Evolutionary conservation across 2,797 vertebrate genomes (phyloP).

Genomic region (Gymnodraco acuticeps): DNA sequence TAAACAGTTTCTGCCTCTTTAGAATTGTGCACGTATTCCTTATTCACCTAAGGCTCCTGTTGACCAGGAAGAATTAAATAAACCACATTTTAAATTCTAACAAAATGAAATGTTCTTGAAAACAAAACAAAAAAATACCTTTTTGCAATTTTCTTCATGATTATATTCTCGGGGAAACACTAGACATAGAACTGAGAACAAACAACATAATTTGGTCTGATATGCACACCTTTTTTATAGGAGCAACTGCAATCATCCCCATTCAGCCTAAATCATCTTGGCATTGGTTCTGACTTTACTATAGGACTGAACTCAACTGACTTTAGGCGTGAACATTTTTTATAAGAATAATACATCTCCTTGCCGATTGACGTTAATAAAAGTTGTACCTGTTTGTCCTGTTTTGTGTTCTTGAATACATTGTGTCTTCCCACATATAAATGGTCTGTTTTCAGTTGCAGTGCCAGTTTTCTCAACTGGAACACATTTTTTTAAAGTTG

Average conservation of each 20-base stretch:
- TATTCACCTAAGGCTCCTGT: not conserved
- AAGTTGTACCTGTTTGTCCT: slow-evolving; percentile 64
- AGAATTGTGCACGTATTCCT: not conserved
- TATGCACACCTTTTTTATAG: slow-evolving; percentile 5
- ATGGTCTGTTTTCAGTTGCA: slow-evolving; percentile 56
- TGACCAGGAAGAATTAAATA: slow-evolving; percentile 5
- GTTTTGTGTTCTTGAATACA: slow-evolving; percentile 66
- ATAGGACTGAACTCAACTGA: slow-evolving; percentile 66
- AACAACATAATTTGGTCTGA: slow-evolving; percentile 1
- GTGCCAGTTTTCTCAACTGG: slow-evolving; percentile 55
- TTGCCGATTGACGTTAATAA: slow-evolving; percentile 53
- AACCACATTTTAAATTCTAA: not conserved
- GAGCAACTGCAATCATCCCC: slow-evolving; percentile 11
- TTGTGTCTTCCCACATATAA: slow-evolving; percentile 54
- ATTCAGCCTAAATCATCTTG: slow-evolving; percentile 24
- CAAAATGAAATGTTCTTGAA: not conserved
- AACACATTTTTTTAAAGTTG: slow-evolving; percentile 54
- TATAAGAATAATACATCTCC: slow-evolving; percentile 79
- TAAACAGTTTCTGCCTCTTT: not conserved
- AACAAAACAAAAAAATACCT: not conserved
- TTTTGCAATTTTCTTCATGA: not conserved
- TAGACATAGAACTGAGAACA: not conserved
- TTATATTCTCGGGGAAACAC: not conserved
- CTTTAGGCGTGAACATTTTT: slow-evolving; percentile 66
- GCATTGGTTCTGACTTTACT: slow-evolving; percentile 54